phyloP scores from a whole-genome alignment of 2,797 vertebrate genomes.

The Peromyscus melanophrys region DNA sequence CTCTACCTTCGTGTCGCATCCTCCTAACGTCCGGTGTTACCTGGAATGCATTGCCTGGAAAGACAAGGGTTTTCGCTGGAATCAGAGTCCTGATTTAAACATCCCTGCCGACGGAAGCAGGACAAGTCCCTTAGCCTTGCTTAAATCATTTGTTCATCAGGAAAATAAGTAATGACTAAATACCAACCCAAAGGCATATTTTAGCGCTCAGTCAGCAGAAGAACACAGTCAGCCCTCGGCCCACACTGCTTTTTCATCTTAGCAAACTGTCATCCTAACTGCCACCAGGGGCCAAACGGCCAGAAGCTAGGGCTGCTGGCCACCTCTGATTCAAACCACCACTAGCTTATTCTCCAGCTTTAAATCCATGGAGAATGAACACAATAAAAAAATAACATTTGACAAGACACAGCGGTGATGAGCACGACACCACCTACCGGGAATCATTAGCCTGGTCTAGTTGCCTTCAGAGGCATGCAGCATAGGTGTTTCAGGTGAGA shows the following conservation, averaged over 20 bases:
- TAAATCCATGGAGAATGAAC: background rate
- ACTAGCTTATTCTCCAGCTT: background rate
- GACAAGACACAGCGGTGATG: background rate
- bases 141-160: background rate
- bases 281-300: conserved; percentile 64
- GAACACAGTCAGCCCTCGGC: background rate
- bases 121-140: background rate
- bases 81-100: conserved; percentile 9
- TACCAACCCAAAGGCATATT: background rate
- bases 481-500: background rate
- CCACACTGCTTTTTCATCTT: background rate
- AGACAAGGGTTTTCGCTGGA: background rate
- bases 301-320: background rate
- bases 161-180: background rate
- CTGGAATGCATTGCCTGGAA: background rate
- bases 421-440: background rate
- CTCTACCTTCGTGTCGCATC: background rate
- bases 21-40: background rate
- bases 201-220: background rate
- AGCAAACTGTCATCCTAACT: background rate
- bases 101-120: background rate
- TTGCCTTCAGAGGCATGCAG: background rate
- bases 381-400: background rate
- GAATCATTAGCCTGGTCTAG: background rate
- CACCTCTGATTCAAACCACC: background rate